Base-by-base conservation (phyloP, 2,888 invertebrate genomes). In the Thyatira batis region DNA sequence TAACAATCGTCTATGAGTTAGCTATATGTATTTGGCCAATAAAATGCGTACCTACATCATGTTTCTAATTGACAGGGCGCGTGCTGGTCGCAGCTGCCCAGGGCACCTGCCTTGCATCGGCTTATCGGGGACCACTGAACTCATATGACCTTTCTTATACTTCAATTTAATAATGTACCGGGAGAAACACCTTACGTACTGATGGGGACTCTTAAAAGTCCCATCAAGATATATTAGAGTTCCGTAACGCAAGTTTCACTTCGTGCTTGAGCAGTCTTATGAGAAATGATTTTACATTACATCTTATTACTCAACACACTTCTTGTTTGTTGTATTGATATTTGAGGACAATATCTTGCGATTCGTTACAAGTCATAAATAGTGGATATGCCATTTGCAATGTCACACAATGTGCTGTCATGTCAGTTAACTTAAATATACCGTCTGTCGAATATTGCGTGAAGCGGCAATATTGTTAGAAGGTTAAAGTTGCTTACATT, bases 61-160 rank as follows among this genome's bases (percentile, higher is more conserved):
- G 48, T 25, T 48, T 48, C 17, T 27, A 48, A 48, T 48, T 20
- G 20, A 46, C 17, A 20, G 45, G 53, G 57, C 70, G 62, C 70
- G 69, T 73, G 74, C 64, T 55, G 53, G 53, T 52, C 48, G 61
- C 82, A 80, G 78, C 77, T 82, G 79, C 63, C 65, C 45, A 57
- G 60, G 57, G 65, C 80, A 80, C 79, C 82, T 80, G 80, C 73
- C 79, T 80, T 79, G 80, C 71, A 58, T 60, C 20, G 57, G 60
- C 69, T 72, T 80, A 78, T 78, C 69, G 70, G 63, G 67, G 79
- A 73, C 70, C 78, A 70, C 62, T 81, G 84, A 81, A 78, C 84
- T 70, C 70, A 27, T 50, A 51, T 69, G 69, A 71, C 71, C 69
- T 71, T 68, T 70, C 27, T 57, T 58, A 55, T 39, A 39, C 10